Evolutionary conservation across 64 coral and sea anemone genomes (phyloP), one percentile per base, ranked within the genome.

Genomic region (Stichodactyla mertensii): DNA sequence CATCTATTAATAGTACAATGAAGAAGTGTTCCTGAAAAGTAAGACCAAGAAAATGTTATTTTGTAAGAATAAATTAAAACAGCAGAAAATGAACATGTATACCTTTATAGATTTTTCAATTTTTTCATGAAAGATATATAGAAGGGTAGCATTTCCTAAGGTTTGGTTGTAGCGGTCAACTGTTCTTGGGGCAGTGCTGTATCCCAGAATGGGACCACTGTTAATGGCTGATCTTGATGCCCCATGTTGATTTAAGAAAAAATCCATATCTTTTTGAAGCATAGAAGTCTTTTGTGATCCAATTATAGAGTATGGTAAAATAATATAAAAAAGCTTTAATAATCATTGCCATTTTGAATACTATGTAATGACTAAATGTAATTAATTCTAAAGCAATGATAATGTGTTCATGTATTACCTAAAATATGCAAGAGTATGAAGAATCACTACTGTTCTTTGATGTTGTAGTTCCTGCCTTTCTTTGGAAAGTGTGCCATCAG

Each of bases 361-460:
- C 24, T 45, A 45, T 28, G 23, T 4, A 45, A 78, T 78, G 58
- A 64, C 64, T 15, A 64, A 64, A 64, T 18, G 5, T 64, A 64
- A 18, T 64, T 18, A 15, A 15, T 64, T 19, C 61, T 15, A 70
- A n/a, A 70, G 19, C 19, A 70, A 0, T 22, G 5, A 22, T 70
- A 70, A 70, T 70, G 19, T 70, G 6, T 70, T 23, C 4, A 6
- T 70, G 9, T 70, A 22, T 88, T 36, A 88, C 91, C 91, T 85
- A 86, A 93, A 93, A 60, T 89, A 93, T 67, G 92, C 92, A 36
- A 93, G 77, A 51, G 61, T 93, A 71, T 86, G 92, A 45, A 93
- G 61, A 79, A 93, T 67, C 1, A 86, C 91, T 62, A 89, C 87
- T 52, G 92, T 93, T 83, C 87, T 88, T 66, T 71, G 77, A 61